Evolutionary conservation across 2,797 vertebrate genomes (phyloP), one percentile per base, ranked within the genome.

Genomic region (Peromyscus aztecus): DNA sequence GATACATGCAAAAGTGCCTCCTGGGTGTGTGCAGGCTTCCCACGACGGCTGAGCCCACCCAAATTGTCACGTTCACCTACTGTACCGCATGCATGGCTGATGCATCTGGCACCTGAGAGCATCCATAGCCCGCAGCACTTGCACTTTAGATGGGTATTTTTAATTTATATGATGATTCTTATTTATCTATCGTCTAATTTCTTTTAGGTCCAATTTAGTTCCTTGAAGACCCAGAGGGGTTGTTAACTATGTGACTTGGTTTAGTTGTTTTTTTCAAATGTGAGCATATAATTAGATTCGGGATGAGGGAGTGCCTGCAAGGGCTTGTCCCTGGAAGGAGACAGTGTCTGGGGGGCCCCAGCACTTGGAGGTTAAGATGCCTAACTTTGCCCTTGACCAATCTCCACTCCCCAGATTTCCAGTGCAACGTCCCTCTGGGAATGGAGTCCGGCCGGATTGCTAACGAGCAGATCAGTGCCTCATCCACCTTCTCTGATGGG

Each of bases 381-480:
- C 55, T 96, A 85, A 96, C 67, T 95, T 49, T 83, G 14, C 88
- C n/a, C 86, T 94, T 96, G 92, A 69, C 17, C 95, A 9, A 69
- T 98, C 94, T 94, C 16, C 52, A 71, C 16, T 0, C 85, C 96
- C 13, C 95, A 99, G 99, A 99, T 16, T 99, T 99, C 94, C 99
- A 99, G 97, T 99, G 99, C 97, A 99, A 99, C 21, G 98, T 99
- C 57, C 99, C 99, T 0, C 99, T 99, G 29, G 99, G 99, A 43
- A 98, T 99, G 99, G 99, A 99, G 98, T 99, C 99, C 2, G 99
- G 99, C 61, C 99, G 99, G 97, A 99, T 99, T 98, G 99, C 99
- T 6, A 99, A 99, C 17, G 99, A 99, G 96, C 99, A 99, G 98
- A 99, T 99, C 98, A 99, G 98, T 0, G 99, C 99, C 71, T 99